Base-by-base conservation (phyloP, 2,113 vertebrate genomes). In the Ellobius talpinus region DNA sequence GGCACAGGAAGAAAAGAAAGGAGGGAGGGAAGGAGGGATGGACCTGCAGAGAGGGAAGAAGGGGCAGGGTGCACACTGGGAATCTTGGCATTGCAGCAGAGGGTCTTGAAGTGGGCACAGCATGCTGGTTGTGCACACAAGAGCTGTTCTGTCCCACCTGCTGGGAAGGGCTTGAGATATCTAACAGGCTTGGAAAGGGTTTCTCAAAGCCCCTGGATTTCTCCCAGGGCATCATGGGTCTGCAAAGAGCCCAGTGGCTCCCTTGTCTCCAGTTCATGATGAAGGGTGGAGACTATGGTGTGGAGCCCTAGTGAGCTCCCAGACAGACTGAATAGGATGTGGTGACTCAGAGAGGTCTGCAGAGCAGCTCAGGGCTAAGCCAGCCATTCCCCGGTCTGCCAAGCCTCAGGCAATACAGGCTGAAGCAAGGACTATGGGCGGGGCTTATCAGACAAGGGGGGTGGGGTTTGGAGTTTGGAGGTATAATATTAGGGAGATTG, bases 181-280 rank as follows among this genome's bases (percentile, higher is more conserved):
- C n/a, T n/a, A n/a, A n/a, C n/a, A n/a, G n/a, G n/a, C n/a, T n/a
- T n/a, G n/a, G n/a, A n/a, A n/a, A n/a, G n/a, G n/a, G n/a, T n/a
- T n/a, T n/a, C n/a, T n/a, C n/a, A n/a, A n/a, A n/a, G n/a, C n/a
- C n/a, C n/a, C n/a, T n/a, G n/a, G n/a, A n/a, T n/a, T n/a, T n/a
- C n/a, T n/a, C n/a, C n/a, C n/a, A n/a, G n/a, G n/a, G n/a, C n/a
- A n/a, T n/a, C n/a, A n/a, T n/a, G n/a, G n/a, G n/a, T n/a, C n/a
- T n/a, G n/a, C n/a, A n/a, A n/a, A n/a, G n/a, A n/a, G n/a, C n/a
- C 14, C 8, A 29, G 0, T 0, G 39, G 26, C 47, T 65, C 23
- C n/a, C 36, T 85, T 4, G 74, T 3, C 72, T 42, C 17, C 9
- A 55, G 82, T 66, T 47, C 9, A 58, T 17, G 8, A 6, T 26